Conservation (phyloP, 2,113 vertebrate genomes). For the Tachysurus fulvidraco region DNA sequence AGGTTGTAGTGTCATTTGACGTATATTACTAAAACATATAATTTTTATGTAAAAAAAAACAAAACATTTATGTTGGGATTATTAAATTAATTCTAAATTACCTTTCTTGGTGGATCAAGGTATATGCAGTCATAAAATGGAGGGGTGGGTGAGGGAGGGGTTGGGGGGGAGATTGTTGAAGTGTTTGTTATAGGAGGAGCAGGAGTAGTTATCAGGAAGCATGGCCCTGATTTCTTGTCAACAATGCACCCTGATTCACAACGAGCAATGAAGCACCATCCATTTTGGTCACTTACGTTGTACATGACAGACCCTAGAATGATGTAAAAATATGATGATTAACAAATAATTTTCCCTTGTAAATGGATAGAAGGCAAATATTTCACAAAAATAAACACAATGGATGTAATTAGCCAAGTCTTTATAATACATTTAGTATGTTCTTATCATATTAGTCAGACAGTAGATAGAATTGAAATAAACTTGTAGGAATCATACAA, state of each 20-base stretch:
- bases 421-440: background rate
- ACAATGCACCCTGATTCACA: constrained; percentile 74
- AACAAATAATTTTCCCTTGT: background rate
- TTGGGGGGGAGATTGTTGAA: background rate
- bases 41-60: too few species aligned
- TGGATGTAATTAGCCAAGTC: background rate
- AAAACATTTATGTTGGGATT: background rate
- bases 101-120: constrained; percentile 66
- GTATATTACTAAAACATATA: background rate
- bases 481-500: background rate
- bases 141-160: background rate
- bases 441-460: background rate
- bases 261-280: constrained; percentile 71
- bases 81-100: constrained; percentile 46
- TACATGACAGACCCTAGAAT: constrained; percentile 77
- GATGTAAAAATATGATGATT: background rate
- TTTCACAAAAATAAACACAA: background rate
- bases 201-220: background rate
- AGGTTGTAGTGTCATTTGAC: background rate
- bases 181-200: background rate
- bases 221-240: constrained; percentile 52
- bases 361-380: background rate
- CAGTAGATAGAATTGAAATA: background rate
- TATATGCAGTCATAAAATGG: constrained; percentile 43
- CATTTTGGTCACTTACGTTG: constrained; percentile 66